Evolutionary conservation across 2,888 invertebrate genomes (phyloP).

Genomic region (Zelleria hepariella): DNA sequence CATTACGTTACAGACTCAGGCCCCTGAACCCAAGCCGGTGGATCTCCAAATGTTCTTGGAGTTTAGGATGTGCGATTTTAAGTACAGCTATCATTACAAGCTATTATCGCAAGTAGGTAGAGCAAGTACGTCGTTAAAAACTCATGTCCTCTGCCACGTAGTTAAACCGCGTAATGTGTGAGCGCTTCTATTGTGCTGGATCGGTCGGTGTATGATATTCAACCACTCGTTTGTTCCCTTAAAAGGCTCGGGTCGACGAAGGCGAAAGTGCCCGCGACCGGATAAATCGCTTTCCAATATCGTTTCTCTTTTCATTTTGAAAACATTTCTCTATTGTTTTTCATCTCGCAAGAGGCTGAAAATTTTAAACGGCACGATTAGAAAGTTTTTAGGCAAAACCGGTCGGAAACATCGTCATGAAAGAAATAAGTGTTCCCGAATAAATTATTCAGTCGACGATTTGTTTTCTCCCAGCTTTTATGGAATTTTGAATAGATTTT

Average conservation of each 20-base stretch:
- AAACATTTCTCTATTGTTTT: constrained; percentile 11
- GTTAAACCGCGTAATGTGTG: neutral
- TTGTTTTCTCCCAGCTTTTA: neutral
- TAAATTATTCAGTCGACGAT: neutral
- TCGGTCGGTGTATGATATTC: neutral
- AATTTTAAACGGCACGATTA: constrained; percentile 3
- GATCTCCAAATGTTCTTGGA: too few relatives aligned
- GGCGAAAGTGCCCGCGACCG: constrained; percentile 17
- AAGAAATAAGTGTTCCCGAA: neutral
- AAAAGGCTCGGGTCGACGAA: constrained; percentile 20
- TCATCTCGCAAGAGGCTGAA: constrained; percentile 1
- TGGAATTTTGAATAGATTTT: neutral
- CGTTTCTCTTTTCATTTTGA: constrained; percentile 10
- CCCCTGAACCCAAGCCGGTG: too few relatives aligned
- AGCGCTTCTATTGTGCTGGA: neutral
- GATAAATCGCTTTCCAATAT: constrained; percentile 15
- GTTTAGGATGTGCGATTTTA: neutral
- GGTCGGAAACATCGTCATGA: neutral
- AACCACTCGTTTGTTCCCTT: constrained; percentile 15
- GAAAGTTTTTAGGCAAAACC: neutral
- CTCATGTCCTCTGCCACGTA: neutral
- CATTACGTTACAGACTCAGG: neutral
- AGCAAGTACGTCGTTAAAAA: neutral
- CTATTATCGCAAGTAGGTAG: neutral
- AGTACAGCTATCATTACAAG: neutral